Conservation (phyloP, 2,888 invertebrate genomes). For the Dysmachus trigonus region DNA sequence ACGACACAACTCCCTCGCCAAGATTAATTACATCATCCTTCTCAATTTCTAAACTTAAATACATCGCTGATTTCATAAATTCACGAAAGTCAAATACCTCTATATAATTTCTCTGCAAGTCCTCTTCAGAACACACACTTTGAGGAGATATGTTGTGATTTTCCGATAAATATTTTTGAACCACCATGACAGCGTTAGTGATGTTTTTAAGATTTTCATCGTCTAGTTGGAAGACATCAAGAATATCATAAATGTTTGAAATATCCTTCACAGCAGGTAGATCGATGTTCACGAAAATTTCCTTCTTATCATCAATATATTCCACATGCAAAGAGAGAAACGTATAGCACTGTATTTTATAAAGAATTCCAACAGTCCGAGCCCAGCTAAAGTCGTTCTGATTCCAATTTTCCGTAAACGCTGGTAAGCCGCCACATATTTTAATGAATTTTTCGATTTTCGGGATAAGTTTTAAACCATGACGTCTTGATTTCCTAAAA, state of each 20-base stretch:
- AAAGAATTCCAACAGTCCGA: neutral
- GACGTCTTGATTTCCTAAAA: neutral
- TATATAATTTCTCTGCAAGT: no score
- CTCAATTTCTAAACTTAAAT: no score
- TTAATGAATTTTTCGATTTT: neutral
- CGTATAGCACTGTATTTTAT: neutral
- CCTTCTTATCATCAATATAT: neutral
- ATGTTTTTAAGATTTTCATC: neutral
- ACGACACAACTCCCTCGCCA: no score
- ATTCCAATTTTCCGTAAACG: neutral
- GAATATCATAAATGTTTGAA: neutral
- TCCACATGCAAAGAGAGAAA: neutral
- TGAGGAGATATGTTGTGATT: neutral
- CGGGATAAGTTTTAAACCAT: neutral
- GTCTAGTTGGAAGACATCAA: neutral
- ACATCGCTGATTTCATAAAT: no score
- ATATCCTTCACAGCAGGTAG: neutral
- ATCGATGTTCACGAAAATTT: neutral
- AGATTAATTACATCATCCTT: no score
- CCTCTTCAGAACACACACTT: no score
- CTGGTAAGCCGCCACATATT: neutral
- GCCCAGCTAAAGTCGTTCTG: neutral
- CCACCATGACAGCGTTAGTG: neutral
- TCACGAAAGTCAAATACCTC: no score
- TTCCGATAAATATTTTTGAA: neutral